Conservation (phyloP, 2,113 vertebrate species). For the Dicentrarchus labrax region DNA sequence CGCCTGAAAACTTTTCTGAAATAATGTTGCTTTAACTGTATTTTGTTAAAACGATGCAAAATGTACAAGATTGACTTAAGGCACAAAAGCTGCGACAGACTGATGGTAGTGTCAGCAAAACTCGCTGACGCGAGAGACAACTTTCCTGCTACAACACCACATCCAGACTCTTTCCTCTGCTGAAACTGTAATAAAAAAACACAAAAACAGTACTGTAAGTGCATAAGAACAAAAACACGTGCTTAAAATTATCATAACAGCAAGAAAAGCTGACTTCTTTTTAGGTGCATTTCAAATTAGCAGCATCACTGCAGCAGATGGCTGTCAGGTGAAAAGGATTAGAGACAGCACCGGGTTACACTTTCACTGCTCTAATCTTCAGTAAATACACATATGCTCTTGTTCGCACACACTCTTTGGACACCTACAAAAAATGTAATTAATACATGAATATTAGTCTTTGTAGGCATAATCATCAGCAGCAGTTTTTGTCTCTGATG, state of each 20-base stretch:
- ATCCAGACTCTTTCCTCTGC: background rate
- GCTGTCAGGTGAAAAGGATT: conserved; percentile 58
- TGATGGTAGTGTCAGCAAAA: background rate
- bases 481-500: background rate
- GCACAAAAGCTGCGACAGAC: conserved; percentile 21
- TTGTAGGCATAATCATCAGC: background rate
- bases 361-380: conserved; percentile 58
- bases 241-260: background rate
- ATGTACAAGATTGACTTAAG: background rate
- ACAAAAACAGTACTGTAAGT: background rate
- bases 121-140: background rate
- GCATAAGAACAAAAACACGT: background rate
- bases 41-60: background rate
- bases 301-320: conserved; percentile 55
- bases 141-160: background rate
- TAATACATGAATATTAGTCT: background rate
- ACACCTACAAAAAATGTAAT: background rate
- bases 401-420: no score
- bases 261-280: background rate
- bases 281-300: background rate
- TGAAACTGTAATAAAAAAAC: background rate
- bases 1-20: background rate
- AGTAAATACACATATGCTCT: background rate
- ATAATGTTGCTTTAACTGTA: background rate
- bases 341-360: conserved; percentile 27